Evolutionary conservation across 1,140 invertebrate species (phyloP).

Genomic region (Hirudo medicinalis): DNA sequence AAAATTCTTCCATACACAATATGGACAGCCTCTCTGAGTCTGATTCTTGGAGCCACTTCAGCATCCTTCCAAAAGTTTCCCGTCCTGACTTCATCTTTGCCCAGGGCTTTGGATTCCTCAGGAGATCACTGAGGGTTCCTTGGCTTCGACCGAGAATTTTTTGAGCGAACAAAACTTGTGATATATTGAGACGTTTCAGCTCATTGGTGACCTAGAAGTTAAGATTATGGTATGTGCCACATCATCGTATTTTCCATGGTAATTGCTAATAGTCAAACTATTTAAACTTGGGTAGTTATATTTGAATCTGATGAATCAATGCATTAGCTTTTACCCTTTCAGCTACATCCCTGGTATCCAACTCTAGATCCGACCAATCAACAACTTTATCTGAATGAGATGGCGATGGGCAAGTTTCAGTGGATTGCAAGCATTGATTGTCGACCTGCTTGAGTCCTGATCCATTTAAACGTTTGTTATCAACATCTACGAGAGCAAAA

Average conservation of each 20-base stretch:
- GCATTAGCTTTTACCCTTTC: conserved; percentile 3
- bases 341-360: conserved; percentile 16
- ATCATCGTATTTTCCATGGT: neutral
- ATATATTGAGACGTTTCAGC: conserved; percentile 95
- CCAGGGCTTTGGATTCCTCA: conserved; percentile 99
- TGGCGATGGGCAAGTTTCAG: neutral
- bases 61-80: conserved; percentile 97
- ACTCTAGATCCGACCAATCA: conserved; percentile 9
- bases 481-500: neutral
- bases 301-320: neutral
- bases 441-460: neutral
- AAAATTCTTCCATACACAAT: conserved; percentile 77
- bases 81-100: conserved; percentile 98
- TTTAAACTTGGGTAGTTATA: neutral
- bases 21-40: conserved; percentile 99
- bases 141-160: conserved; percentile 92
- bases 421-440: neutral
- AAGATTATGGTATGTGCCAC: neutral
- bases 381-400: neutral
- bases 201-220: conserved; percentile 77
- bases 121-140: conserved; percentile 88
- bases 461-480: neutral
- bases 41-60: conserved; percentile 99
- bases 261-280: neutral
- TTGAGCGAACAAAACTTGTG: conserved; percentile 97